Evolutionary conservation across 2,888 invertebrate genomes (phyloP).

Genomic region (Eupeodes latifasciatus): DNA sequence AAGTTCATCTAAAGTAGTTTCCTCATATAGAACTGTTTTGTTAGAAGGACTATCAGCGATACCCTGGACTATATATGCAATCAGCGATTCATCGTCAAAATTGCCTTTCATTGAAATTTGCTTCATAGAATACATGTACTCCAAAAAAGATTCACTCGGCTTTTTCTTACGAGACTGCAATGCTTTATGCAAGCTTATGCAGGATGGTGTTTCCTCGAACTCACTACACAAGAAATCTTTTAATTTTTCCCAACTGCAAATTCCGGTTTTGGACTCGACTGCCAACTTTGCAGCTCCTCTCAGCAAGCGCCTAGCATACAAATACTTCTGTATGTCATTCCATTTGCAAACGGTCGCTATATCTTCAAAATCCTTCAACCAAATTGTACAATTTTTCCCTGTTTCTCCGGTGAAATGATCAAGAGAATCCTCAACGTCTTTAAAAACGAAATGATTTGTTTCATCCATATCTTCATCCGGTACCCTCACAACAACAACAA

Average conservation of each 20-base stretch:
- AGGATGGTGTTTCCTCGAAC: slow-evolving; percentile 26
- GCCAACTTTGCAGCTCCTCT: neutral
- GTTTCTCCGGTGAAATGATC: too few species aligned
- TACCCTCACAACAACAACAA: too few species aligned
- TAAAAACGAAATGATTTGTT: too few species aligned
- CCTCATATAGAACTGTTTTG: slow-evolving; percentile 49
- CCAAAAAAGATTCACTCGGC: slow-evolving; percentile 38
- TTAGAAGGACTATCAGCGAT: slow-evolving; percentile 43
- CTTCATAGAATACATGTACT: slow-evolving; percentile 59
- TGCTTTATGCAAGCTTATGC: slow-evolving; percentile 50
- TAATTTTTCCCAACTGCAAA: slow-evolving; percentile 31
- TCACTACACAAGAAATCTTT: slow-evolving; percentile 38
- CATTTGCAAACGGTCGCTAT: slow-evolving; percentile 1
- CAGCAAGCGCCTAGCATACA: neutral
- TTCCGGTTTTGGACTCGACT: neutral
- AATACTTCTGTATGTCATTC: neutral
- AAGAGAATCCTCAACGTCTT: too few species aligned
- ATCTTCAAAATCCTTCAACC: slow-evolving; percentile 50
- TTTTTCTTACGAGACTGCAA: slow-evolving; percentile 43
- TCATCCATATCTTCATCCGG: too few species aligned
- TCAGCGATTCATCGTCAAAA: slow-evolving; percentile 58
- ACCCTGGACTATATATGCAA: slow-evolving; percentile 50
- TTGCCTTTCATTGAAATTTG: slow-evolving; percentile 52
- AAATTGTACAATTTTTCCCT: too few species aligned
- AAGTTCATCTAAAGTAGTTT: slow-evolving; percentile 32